Conservation (phyloP, 2,797 vertebrate species). For the Chiloscyllium punctatum region DNA sequence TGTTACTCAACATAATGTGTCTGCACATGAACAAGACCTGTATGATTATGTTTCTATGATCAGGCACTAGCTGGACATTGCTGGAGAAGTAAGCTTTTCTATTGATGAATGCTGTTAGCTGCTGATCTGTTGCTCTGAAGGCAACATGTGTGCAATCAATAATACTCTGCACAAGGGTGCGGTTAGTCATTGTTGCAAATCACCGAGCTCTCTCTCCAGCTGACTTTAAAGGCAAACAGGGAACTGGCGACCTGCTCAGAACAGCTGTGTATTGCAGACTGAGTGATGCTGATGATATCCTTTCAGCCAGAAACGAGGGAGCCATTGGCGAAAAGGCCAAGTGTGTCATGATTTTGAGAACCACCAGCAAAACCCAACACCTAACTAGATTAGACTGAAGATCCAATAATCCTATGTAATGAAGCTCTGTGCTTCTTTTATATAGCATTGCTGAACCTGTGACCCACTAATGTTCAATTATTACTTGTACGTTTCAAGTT, state of each 20-base stretch:
- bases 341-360: not conserved
- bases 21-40: not conserved
- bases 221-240: not conserved
- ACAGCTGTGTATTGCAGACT: not conserved
- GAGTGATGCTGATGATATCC: not conserved
- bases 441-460: not conserved
- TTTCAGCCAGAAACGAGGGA: not conserved
- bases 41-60: not conserved
- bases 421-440: not conserved
- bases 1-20: not conserved
- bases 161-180: not conserved
- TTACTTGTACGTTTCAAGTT: not conserved
- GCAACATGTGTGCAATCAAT: not conserved
- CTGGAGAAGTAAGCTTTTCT: not conserved
- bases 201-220: not conserved
- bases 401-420: not conserved
- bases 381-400: not conserved
- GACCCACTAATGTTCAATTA: not conserved
- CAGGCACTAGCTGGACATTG: not conserved
- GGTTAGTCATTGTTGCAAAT: not conserved
- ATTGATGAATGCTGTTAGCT: not conserved
- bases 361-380: not conserved
- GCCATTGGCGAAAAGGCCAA: not conserved
- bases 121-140: not conserved
- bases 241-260: not conserved